Evolutionary conservation across 2,888 invertebrate species (phyloP).

Genomic region (Folsomia manolachei): DNA sequence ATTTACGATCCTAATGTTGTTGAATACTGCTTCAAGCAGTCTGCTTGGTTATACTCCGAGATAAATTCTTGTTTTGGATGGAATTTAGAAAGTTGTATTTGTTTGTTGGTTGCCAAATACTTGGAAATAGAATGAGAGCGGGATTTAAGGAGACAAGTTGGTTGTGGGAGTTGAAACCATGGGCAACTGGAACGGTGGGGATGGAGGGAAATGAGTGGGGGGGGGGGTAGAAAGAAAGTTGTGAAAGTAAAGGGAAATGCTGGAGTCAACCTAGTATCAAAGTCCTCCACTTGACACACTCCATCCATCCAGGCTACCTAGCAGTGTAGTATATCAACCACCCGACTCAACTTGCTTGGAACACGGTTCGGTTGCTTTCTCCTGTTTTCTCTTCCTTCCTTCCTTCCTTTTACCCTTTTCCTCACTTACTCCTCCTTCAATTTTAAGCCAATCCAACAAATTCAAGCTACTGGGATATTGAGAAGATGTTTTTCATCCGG

Average conservation of each 20-base stretch:
- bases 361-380: background rate
- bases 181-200: background rate
- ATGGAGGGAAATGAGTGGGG: background rate
- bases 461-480: no score
- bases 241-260: background rate
- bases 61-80: background rate
- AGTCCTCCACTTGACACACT: background rate
- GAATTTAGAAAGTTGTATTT: no score
- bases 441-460: background rate
- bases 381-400: no score
- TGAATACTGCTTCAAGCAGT: no score
- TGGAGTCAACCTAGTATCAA: background rate
- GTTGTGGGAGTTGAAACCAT: background rate
- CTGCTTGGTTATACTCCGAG: no score
- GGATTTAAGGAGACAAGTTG: background rate
- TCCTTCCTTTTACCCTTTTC: background rate
- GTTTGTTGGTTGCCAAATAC: no score
- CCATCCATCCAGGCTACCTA: background rate
- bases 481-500: no score
- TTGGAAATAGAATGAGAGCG: background rate
- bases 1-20: no score
- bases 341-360: background rate
- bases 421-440: background rate
- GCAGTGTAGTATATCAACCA: no score
- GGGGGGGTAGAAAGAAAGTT: background rate